Base-by-base conservation (phyloP, 2,797 vertebrate genomes). In the Clarias fuscus region DNA sequence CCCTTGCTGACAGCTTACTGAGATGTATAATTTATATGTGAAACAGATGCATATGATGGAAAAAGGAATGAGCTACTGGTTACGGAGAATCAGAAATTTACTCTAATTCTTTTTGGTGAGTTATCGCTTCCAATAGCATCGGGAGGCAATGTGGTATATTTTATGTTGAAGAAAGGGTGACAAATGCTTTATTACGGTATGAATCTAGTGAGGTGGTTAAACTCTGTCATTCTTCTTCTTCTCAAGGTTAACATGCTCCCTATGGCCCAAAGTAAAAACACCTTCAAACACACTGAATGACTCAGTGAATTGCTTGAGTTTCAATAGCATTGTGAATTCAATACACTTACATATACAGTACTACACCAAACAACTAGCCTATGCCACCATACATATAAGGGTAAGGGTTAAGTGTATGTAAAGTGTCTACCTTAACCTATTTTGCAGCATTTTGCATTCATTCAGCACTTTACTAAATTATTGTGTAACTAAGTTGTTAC, bases 191-290 rank as follows among this genome's bases (percentile, higher is more conserved):
- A 76, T 62, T 56, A 72, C 24, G 80, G 48, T 79, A 81, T 85
- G 62, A 88, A 88, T 84, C 76, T 84, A 58, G 80, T 87, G 65
- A 48, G 61, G 48, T 22, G n/a, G 24, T 83, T 65, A 89, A 89
- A 85, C 84, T 83, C 82, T 86, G 83, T 88, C 87, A 85, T 72
- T 84, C 70, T 88, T 84, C 70, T 88, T 89, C 71, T 77, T 56
- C 58, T 86, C 85, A 91, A 91, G 89, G 92, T 91, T 89, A 93
- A 92, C 86, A 56, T 88, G 84, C 68, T 88, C 85, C 40, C 27
- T 83, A 89, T 73, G 78, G 78, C 64, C 65, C 75, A 78, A 70
- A 86, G 85, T 90, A 90, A 92, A 93, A 89, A 77, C 85, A 86
- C 89, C 84, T 68, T 90, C 18, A 59, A 79, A 24, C 30, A 37